Base-by-base conservation (phyloP, 2,888 invertebrate genomes). In the Eilema caniola region DNA sequence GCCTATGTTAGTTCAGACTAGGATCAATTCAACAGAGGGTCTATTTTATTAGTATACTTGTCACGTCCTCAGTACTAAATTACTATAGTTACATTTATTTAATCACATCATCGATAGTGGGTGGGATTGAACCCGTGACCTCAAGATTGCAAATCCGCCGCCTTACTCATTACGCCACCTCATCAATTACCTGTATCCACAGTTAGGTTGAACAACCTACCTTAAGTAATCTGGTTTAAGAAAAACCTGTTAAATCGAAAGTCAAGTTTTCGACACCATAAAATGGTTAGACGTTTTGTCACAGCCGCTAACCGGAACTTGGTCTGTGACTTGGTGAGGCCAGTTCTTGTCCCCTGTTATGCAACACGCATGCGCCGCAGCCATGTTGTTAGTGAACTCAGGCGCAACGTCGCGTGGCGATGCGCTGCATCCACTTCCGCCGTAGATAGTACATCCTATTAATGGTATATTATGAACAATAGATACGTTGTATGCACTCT, bases 321-420 rank as follows among this genome's bases (percentile, higher is more conserved):
- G 28, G 28, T 28, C 5, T 28, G 28, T 28, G 2, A 28, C 28
- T 28, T 16, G 41, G 8, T 41, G 41, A 41, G 68, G 23, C 33
- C 57, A 57, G 61, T 59, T 60, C 53, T 73, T 69, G 75, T 73
- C 73, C 75, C 70, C 67, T 69, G 76, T 82, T 82, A 69, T 74
- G 78, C 73, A 82, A 81, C 71, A 69, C 74, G 79, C 78, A 62
- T 77, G 74, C 78, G 77, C 69, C 66, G 67, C 63, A 70, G 76
- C 76, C 78, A 69, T 73, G 75, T 73, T 78, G 79, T 75, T 79
- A 72, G 79, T 82, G 82, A 83, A 85, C 85, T 84, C 88, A 71
- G 72, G 87, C 87, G 87, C 88, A 86, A 72, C 86, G 86, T 84
- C 86, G 84, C 85, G 84, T 86, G 85, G 80, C 83, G 74, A 67